Evolutionary conservation across 1,140 invertebrate genomes (phyloP).

Genomic region (Caenorhabditis brenneri): DNA sequence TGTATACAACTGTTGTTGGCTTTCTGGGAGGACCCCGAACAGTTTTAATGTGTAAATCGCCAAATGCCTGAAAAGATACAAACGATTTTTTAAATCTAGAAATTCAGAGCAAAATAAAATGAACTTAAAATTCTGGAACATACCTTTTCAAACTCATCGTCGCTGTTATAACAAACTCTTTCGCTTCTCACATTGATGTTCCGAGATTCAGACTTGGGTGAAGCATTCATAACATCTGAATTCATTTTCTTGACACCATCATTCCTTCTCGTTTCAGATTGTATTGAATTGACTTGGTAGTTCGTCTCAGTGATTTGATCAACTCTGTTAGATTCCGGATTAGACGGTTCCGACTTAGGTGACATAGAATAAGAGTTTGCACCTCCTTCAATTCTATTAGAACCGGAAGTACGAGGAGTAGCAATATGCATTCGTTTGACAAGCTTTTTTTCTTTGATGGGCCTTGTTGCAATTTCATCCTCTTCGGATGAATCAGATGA

Average conservation of each 20-base stretch:
- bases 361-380: neutral
- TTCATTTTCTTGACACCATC: no score
- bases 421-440: neutral
- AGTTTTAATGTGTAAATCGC: neutral
- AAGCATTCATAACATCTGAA: no score
- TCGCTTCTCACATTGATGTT: no score
- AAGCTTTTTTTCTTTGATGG: neutral
- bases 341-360: neutral
- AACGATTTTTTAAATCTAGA: neutral
- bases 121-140: no score
- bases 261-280: no score
- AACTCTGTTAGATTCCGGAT: neutral
- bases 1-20: neutral
- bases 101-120: no score
- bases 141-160: neutral
- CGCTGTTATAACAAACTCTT: no score
- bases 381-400: neutral
- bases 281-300: no score
- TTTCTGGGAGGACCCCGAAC: neutral
- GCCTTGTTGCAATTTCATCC: neutral
- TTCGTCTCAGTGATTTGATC: neutral
- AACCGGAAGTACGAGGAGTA: neutral
- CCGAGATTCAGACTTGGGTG: no score
- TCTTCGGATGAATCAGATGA: constrained; percentile 11
- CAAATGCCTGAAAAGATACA: neutral